phyloP scores from a whole-genome alignment of 2,113 vertebrate species.

The Zosterops hypoxanthus region DNA sequence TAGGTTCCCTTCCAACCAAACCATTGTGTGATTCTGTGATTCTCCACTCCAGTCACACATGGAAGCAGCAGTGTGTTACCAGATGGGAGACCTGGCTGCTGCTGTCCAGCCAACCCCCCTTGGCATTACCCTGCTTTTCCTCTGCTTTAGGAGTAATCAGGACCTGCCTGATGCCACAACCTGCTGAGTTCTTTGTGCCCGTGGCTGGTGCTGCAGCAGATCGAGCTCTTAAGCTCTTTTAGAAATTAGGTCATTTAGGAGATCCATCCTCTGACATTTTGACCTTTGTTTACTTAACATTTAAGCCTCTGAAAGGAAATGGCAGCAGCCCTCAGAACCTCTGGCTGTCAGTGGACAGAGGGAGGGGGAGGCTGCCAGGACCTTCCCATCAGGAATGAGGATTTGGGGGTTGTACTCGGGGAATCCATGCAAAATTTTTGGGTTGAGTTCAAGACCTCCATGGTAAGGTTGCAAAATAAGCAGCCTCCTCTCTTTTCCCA shows the following conservation, averaged over 20 bases:
- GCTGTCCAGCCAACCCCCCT: background rate
- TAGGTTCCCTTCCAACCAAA: background rate
- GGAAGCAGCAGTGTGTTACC: background rate
- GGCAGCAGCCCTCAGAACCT: fast-evolving
- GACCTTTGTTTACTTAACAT: conserved; percentile 58
- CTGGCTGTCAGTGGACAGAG: background rate
- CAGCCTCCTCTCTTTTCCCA: background rate
- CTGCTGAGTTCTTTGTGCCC: background rate
- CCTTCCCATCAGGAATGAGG: fast-evolving
- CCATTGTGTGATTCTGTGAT: background rate
- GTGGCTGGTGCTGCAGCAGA: fast-evolving
- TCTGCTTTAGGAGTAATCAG: background rate
- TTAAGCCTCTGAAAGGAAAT: conserved; percentile 13
- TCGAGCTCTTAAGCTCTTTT: conserved; percentile 59
- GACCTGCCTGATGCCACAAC: background rate
- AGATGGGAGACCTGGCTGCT: background rate
- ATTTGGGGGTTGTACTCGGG: background rate
- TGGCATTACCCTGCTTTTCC: background rate
- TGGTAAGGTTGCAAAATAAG: background rate
- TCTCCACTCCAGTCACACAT: background rate
- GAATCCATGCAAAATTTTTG: background rate
- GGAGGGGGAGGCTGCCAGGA: background rate
- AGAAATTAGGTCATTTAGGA: conserved; percentile 70
- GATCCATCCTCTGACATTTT: conserved; percentile 34
- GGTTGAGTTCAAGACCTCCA: background rate